Percentiles rank a stretch among this genome's conserved stretches.
These are phyloP conservation scores for Erpetoichthys calabaricus DNA, from an alignment of 2,797 vertebrate genomes.

Conservation along the genomic window DNA sequence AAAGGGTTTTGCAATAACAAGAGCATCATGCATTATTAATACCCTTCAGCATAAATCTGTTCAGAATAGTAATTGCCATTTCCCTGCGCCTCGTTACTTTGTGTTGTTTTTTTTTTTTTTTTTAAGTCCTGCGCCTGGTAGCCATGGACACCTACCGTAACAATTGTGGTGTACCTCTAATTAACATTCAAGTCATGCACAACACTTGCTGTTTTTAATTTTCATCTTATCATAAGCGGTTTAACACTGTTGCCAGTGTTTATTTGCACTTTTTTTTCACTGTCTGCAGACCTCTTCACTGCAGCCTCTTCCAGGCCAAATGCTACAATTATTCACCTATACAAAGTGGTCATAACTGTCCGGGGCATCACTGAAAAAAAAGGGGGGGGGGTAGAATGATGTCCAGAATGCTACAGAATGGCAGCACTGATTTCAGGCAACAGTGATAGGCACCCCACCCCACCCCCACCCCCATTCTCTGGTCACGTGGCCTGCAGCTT, in stretches of 20 bases:
- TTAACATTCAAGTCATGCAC: conserved; percentile 87
- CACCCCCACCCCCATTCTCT: too few species aligned
- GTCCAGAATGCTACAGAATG: too few species aligned
- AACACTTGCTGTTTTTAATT: conserved; percentile 95
- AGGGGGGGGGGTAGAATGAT: too few species aligned
- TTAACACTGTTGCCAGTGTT: conserved; percentile 95
- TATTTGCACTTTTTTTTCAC: conserved; percentile 85
- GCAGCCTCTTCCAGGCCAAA: conserved; percentile 94
- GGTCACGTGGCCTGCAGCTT: conserved; percentile 42
- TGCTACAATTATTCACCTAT: conserved; percentile 96
- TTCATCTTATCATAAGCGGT: conserved; percentile 98
- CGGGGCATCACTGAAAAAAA: not conserved
- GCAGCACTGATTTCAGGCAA: too few species aligned
- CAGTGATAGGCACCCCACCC: too few species aligned
- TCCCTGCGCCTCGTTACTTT: conserved; percentile 61
- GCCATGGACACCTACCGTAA: conserved; percentile 48
- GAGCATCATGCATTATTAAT: conserved; percentile 78
- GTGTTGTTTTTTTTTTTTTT: conserved; percentile 48
- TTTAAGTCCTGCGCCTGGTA: conserved; percentile 49
- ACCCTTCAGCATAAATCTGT: conserved; percentile 61
- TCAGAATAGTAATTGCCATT: conserved; percentile 65
- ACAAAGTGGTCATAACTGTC: conserved; percentile 53
- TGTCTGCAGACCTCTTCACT: conserved; percentile 80
- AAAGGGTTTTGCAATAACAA: conserved; percentile 78
- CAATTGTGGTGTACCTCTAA: conserved; percentile 42